Conservation (phyloP, 2,797 vertebrate species). For the Hyperoplus immaculatus region DNA sequence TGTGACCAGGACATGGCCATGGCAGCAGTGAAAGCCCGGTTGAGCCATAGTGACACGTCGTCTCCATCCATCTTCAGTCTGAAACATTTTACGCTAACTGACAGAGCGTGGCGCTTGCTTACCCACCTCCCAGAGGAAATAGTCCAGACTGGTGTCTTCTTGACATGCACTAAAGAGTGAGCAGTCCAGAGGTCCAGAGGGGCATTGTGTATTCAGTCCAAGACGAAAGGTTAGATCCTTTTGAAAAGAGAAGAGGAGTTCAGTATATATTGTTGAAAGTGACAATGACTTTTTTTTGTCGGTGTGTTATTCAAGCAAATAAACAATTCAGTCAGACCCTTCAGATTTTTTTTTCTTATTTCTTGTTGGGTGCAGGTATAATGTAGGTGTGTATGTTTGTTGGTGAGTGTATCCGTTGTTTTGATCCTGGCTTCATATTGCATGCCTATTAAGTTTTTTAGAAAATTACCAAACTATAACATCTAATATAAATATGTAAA, state of each 20-base stretch:
- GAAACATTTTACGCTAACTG: constrained; percentile 88
- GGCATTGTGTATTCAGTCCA: constrained; percentile 86
- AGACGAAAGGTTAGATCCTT: constrained; percentile 85
- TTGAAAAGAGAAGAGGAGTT: constrained; percentile 80
- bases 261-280: constrained; percentile 82
- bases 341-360: constrained; percentile 41
- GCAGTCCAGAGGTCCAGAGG: constrained; percentile 84
- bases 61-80: constrained; percentile 88
- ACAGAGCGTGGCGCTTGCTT: constrained; percentile 87
- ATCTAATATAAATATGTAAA: not conserved
- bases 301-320: constrained; percentile 79
- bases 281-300: constrained; percentile 78
- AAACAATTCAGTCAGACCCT: constrained; percentile 78
- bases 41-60: constrained; percentile 85
- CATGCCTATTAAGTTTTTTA: not conserved
- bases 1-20: constrained; percentile 85
- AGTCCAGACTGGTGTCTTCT: constrained; percentile 87
- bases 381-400: constrained; percentile 12
- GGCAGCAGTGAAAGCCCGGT: constrained; percentile 85
- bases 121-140: constrained; percentile 87
- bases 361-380: constrained; percentile 38
- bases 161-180: constrained; percentile 88
- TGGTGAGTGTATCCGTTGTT: constrained; percentile 22
- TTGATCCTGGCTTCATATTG: constrained; percentile 13
- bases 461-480: constrained; percentile 9